phyloP scores from a whole-genome alignment of 2,113 vertebrate genomes.

The Ariopsis seemanni region DNA sequence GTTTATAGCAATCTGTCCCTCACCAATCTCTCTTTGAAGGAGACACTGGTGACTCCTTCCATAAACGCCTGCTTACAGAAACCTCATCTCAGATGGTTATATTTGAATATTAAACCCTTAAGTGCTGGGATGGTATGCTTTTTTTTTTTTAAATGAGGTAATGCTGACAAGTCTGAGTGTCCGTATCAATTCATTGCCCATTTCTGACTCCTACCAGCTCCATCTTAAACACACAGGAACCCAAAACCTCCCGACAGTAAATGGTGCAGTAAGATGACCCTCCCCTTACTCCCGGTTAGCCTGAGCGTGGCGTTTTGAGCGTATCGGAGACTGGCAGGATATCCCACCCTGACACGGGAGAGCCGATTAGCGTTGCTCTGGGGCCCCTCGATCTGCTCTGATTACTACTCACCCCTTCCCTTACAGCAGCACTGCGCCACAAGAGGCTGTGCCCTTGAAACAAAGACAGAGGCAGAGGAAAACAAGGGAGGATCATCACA shows the following conservation, averaged over 20 bases:
- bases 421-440: constrained; percentile 32
- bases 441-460: constrained; percentile 47
- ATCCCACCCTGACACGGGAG: constrained; percentile 20
- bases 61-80: neutral
- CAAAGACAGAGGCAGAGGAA: constrained; percentile 5
- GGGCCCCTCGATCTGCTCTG: constrained; percentile 43
- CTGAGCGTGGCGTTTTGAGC: constrained; percentile 7
- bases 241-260: constrained; percentile 49
- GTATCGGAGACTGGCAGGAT: constrained; percentile 17
- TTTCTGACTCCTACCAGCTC: neutral
- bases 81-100: neutral
- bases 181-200: too few relatives aligned
- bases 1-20: neutral
- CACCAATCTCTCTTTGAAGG: neutral
- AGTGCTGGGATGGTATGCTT: neutral
- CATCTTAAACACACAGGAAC: constrained; percentile 19
- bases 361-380: constrained; percentile 32
- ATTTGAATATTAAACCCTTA: neutral
- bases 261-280: constrained; percentile 53
- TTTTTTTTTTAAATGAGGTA: too few relatives aligned
- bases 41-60: neutral
- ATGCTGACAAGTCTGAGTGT: neutral
- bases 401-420: constrained; percentile 38
- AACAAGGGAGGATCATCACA: constrained; percentile 4
- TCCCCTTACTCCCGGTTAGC: constrained; percentile 35